phyloP scores from a whole-genome alignment of 2,888 invertebrate species.

The Plemyria rubiginata region DNA sequence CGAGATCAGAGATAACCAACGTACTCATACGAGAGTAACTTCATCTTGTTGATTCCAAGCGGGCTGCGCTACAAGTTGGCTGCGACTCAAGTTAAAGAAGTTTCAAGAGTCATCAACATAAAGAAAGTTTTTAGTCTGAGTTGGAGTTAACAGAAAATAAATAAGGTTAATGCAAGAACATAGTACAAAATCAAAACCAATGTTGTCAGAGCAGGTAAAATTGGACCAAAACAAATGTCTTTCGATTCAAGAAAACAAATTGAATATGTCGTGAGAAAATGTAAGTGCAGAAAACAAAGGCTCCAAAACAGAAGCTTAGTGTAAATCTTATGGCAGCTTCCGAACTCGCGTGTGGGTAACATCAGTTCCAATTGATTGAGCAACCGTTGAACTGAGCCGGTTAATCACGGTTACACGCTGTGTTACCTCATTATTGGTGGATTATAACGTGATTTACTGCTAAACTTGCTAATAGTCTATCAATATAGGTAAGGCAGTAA shows the following conservation, averaged over 20 bases:
- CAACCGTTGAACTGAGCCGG: slow-evolving; percentile 60
- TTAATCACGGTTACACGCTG: slow-evolving; percentile 67
- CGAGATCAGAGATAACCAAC: slow-evolving; percentile 22
- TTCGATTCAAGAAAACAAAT: slow-evolving; percentile 19
- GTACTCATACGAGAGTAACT: slow-evolving; percentile 17
- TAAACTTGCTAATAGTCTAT: slow-evolving; percentile 31
- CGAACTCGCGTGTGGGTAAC: slow-evolving; percentile 51
- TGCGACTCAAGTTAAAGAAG: slow-evolving; percentile 28
- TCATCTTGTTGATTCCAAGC: slow-evolving; percentile 27
- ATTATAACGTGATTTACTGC: slow-evolving; percentile 47
- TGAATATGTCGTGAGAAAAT: slow-evolving; percentile 18
- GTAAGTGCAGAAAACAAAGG: slow-evolving; percentile 25
- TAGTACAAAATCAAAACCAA: slow-evolving; percentile 7
- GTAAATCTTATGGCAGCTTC: slow-evolving; percentile 56
- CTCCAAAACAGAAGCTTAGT: slow-evolving; percentile 41
- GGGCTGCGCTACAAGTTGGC: slow-evolving; percentile 26
- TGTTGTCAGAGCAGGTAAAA: slow-evolving; percentile 8
- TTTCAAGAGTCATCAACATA: slow-evolving; percentile 33
- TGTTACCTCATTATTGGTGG: slow-evolving; percentile 54
- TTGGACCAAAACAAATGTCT: slow-evolving; percentile 21
- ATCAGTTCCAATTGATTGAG: slow-evolving; percentile 70
- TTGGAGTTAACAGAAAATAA: slow-evolving; percentile 27
- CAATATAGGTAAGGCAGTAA: slow-evolving; percentile 10
- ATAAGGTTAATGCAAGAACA: slow-evolving; percentile 14
- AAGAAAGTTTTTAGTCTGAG: slow-evolving; percentile 28